Percentiles rank a stretch among this genome's conserved stretches.
phyloP scores from a whole-genome alignment of 2,888 invertebrate genomes.

The Apodemia zela region DNA sequence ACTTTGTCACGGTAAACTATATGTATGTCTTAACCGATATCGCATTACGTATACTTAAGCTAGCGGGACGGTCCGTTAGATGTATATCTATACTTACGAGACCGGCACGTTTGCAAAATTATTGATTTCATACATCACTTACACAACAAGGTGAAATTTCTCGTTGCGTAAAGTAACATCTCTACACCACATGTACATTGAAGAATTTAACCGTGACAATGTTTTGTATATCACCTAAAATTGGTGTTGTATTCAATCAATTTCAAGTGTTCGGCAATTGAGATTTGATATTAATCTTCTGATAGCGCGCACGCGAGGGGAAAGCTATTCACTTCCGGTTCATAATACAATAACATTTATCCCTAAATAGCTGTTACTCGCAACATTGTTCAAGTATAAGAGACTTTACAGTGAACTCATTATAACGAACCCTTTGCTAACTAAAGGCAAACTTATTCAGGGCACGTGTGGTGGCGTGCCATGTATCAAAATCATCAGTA shows the following conservation, averaged over 20 bases:
- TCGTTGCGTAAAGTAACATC: constrained; percentile 44
- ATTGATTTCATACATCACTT: constrained; percentile 32
- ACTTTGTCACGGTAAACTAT: constrained; percentile 8
- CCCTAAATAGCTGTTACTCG: constrained; percentile 5
- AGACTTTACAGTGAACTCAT: not conserved
- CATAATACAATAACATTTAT: constrained; percentile 5
- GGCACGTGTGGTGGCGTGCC: not conserved
- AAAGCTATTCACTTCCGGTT: constrained; percentile 12
- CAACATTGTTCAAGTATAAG: not conserved
- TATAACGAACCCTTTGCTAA: not conserved
- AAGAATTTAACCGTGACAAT: constrained; percentile 13
- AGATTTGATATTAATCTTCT: constrained; percentile 13
- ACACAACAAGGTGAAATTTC: constrained; percentile 34
- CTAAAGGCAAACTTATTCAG: not conserved
- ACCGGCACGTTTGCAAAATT: constrained; percentile 23
- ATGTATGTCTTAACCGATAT: constrained; percentile 10
- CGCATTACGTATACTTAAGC: constrained; percentile 6
- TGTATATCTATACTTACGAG: not conserved
- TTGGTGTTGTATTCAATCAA: constrained; percentile 34
- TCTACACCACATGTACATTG: not conserved
- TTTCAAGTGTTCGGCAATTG: constrained; percentile 11
- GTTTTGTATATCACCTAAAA: constrained; percentile 39
- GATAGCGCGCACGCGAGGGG: constrained; percentile 12
- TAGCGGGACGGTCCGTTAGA: constrained; percentile 19
- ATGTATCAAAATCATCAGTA: not conserved